phyloP scores from a whole-genome alignment of 2,113 vertebrate genomes.

The Sitta europaea region DNA sequence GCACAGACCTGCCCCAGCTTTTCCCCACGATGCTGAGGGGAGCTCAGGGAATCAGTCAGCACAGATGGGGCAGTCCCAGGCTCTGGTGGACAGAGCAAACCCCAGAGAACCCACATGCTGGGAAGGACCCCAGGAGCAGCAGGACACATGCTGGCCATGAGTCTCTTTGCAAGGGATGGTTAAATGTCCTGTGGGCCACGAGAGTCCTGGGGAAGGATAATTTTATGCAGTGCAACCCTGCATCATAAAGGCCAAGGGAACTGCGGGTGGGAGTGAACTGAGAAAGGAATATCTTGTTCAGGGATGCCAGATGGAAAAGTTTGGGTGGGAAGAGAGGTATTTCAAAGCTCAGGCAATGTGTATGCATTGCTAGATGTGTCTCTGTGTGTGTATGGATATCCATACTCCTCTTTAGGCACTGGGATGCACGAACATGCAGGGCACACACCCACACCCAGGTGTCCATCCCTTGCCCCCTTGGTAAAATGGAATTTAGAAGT shows the following conservation, averaged over 20 bases:
- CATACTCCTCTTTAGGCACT: not conserved
- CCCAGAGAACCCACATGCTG: not conserved
- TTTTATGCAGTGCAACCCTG: not conserved
- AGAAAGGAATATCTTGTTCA: not conserved
- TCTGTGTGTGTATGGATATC: not conserved
- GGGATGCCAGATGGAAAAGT: not conserved
- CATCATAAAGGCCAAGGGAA: not conserved
- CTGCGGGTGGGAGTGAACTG: not conserved
- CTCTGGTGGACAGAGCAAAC: not conserved
- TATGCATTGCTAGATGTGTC: not conserved
- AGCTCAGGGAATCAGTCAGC: not conserved
- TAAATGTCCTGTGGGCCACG: not conserved
- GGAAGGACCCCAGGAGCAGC: not conserved
- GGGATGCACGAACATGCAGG: not conserved
- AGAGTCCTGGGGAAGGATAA: not conserved
- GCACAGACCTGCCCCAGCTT: not conserved
- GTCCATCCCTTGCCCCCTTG: not conserved
- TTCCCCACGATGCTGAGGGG: not conserved
- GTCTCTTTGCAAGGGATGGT: not conserved
- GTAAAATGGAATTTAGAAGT: not conserved
- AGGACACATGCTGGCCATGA: not conserved
- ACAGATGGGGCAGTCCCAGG: not conserved
- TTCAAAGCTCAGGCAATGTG: not conserved
- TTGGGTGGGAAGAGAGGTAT: not conserved
- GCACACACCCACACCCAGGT: not conserved